Base-by-base conservation (phyloP, 1,140 invertebrate genomes). In the Spodoptera frugiperda region DNA sequence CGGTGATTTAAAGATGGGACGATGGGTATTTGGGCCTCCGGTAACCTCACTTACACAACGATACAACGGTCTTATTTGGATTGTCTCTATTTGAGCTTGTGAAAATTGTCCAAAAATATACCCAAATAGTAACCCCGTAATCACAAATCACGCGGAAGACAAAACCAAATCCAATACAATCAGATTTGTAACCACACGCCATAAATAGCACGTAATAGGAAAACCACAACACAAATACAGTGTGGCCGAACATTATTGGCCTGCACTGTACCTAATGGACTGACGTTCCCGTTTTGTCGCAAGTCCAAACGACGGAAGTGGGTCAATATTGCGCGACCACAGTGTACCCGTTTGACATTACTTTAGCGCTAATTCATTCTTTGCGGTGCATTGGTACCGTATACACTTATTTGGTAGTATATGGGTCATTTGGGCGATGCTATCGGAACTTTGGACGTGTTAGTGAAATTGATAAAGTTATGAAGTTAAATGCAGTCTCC, bases 231-330 rank as follows among this genome's bases (percentile, higher is more conserved):
- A 65, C n/a, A 48, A 46, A 65, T 44, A n/a, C n/a, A 63, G 1
- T 14, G 39, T 48, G 15, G 33, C 17, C 14, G 17, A 14, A 59
- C 39, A 46, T 48, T 14, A 3, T 65, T 48, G 61, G 61, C 39
- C 61, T 46, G 48, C 61, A 65, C 17, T 65, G 61, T 21, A 33
- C 55, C 25, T 65, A 65, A 65, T 46, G 33, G 61, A 19, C 0
- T 14, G 30, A n/a, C 30, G 51, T 71, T 71, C 44, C 70, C 70
- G 70, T 39, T 73, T 73, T 19, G 53, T 54, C 54, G 44, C 48
- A 73, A 57, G 68, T 71, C 53, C 53, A 55, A 21, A 55, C 49
- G 51, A 72, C 15, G 15, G 54, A 73, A 73, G 54, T 73, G 70
- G 53, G 70, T 59, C 70, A 73, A 25, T 46, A 55, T 17, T 59